These are phyloP conservation scores for Ctenomys sociabilis DNA, from an alignment of 2,113 vertebrate genomes.

Conservation along the genomic window DNA sequence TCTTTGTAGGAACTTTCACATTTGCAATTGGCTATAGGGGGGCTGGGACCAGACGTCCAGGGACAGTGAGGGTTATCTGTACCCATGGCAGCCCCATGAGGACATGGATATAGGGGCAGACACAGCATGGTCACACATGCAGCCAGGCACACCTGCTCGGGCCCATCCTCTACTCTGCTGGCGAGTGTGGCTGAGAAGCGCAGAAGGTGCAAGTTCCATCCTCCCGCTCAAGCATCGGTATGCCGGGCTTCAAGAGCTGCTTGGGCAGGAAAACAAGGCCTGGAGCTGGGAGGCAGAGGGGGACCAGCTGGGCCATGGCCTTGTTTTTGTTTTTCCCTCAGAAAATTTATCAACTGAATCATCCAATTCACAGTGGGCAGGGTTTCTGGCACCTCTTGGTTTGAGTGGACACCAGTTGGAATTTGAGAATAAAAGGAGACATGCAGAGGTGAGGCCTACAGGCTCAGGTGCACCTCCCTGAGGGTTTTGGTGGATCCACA, in stretches of 20 bases:
- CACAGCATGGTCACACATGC: background rate
- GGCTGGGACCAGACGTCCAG: background rate
- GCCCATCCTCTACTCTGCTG: background rate
- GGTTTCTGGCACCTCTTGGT: background rate
- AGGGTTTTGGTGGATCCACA: background rate
- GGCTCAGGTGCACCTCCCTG: background rate
- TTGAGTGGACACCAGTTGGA: background rate
- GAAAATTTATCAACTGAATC: background rate
- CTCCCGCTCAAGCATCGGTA: background rate
- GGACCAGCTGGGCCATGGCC: background rate
- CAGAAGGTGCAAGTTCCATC: background rate
- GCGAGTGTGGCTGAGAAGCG: background rate
- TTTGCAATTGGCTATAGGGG: background rate
- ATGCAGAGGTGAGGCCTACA: background rate
- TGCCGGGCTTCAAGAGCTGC: background rate
- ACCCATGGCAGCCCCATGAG: background rate
- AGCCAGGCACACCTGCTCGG: background rate
- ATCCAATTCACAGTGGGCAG: background rate
- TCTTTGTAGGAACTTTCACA: background rate
- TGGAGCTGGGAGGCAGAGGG: background rate
- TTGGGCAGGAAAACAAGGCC: background rate
- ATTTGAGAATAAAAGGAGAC: background rate
- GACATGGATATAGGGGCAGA: background rate
- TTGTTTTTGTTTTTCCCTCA: background rate
- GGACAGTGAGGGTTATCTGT: background rate